Conservation (phyloP, 1,140 invertebrate genomes). For the Halesus radiatus region DNA sequence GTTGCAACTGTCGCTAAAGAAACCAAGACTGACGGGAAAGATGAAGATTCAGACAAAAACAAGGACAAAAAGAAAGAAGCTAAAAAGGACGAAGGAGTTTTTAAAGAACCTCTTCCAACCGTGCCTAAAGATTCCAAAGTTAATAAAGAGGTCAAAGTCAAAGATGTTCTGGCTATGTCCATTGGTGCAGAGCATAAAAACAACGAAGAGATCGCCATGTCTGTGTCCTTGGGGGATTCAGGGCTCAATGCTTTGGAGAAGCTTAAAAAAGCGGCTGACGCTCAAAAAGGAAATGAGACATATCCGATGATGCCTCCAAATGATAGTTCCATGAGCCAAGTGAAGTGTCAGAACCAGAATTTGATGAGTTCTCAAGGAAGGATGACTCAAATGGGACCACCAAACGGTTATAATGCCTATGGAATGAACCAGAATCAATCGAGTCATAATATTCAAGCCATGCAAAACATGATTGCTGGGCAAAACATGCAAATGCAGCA, state of each 20-base stretch:
- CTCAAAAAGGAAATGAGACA: conserved; percentile 13
- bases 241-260: conserved; percentile 46
- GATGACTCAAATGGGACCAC: conserved; percentile 3
- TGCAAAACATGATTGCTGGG: conserved; percentile 31
- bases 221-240: conserved; percentile 53
- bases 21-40: conserved; percentile 27
- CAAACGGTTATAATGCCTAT: conserved; percentile 14
- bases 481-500: conserved; percentile 39
- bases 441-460: conserved; percentile 14
- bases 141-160: conserved; percentile 29
- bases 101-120: conserved; percentile 36
- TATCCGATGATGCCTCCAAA: conserved; percentile 18
- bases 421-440: not conserved
- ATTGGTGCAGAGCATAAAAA: conserved; percentile 27
- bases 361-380: conserved; percentile 33
- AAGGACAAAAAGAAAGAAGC: conserved; percentile 15
- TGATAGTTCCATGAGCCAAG: not conserved
- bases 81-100: conserved; percentile 24
- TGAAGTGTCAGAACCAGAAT: conserved; percentile 1
- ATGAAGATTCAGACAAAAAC: conserved; percentile 17
- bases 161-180: conserved; percentile 41
- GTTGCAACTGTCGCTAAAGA: conserved; percentile 13
- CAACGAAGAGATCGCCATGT: conserved; percentile 52
- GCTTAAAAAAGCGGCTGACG: conserved; percentile 41
- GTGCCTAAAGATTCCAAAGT: conserved; percentile 40